A percentile compares a stretch with the other conserved stretches of the same genome.
Conservation (phyloP, 2,797 vertebrate genomes). For the Sciaenops ocellatus region DNA sequence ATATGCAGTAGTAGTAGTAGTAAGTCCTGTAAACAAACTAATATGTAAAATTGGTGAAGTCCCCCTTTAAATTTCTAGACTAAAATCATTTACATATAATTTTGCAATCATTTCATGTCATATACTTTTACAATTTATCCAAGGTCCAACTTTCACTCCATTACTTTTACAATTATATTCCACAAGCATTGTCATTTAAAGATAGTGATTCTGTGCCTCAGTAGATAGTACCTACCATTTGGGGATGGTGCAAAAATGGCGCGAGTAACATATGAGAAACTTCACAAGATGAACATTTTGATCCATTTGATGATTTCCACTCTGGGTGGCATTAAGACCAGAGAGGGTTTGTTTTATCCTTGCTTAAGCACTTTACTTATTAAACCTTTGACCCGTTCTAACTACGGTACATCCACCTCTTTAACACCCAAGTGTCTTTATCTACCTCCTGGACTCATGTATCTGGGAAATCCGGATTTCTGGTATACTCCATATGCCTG, state of each 20-base stretch:
- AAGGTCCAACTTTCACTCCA: slow-evolving; percentile 7
- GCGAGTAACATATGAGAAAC: slow-evolving; percentile 29
- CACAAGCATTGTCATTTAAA: not conserved
- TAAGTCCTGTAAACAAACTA: not conserved
- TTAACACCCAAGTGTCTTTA: slow-evolving; percentile 60
- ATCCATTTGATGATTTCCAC: slow-evolving; percentile 51
- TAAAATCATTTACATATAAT: not conserved
- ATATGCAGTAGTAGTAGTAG: no score
- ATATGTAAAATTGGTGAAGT: not conserved
- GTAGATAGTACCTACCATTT: not conserved
- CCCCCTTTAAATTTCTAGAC: not conserved
- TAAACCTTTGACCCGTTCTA: slow-evolving; percentile 64
- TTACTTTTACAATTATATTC: slow-evolving; percentile 22
- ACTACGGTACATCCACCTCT: slow-evolving; percentile 45
- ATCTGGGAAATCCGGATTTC: slow-evolving; percentile 59
- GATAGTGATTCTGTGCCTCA: not conserved
- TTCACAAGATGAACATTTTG: slow-evolving; percentile 39
- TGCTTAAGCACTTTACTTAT: slow-evolving; percentile 67
- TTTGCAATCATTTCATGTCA: not conserved
- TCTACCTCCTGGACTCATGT: slow-evolving; percentile 41
- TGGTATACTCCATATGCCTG: slow-evolving; percentile 36
- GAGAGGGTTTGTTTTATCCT: slow-evolving; percentile 72
- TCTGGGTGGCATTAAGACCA: slow-evolving; percentile 47
- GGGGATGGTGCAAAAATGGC: not conserved
- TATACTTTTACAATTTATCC: not conserved